Evolutionary conservation across 2,797 vertebrate genomes (phyloP), one percentile per base, ranked within the genome.

Genomic region (Oreortyx pictus): DNA sequence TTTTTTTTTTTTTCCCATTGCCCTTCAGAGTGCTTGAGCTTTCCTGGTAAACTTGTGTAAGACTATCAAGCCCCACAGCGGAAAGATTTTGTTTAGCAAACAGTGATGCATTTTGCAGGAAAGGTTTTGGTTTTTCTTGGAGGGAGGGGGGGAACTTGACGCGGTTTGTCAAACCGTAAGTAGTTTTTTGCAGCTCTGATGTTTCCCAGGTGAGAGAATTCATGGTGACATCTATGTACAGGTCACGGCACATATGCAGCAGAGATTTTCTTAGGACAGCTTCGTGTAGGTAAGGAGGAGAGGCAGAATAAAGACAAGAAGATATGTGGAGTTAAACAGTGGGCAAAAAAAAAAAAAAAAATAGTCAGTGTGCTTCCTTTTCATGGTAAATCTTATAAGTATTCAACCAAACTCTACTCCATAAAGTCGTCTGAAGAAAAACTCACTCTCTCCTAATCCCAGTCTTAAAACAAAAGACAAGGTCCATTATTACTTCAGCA

Each of bases 401-500:
- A 97, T 97, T 97, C 97, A 97, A 84, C 97, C 96, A 98, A 98
- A 97, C 95, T 98, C 97, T 97, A 97, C 94, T 97, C 93, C 97
- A 94, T 97, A 95, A 97, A 97, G 97, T 97, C 35, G 87, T 97
- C 96, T 97, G 97, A 97, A 97, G 97, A 97, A 98, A 98, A 98
- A 97, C 97, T 97, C 98, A 96, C 97, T 98, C 98, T 97, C 97
- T 98, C 94, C 98, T 99, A 99, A 99, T 99, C 98, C 98, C 97
- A 98, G 98, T 98, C 98, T 98, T 98, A 98, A 98, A 98, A 99
- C 98, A 99, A 98, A 99, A 99, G 98, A 98, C 98, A 97, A 98
- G 98, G 98, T 98, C 98, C 98, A 99, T 99, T 99, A 99, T 99
- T 99, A 98, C 98, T 98, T 98, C 98, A 98, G 98, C 98, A 98